A percentile compares a stretch with the other conserved stretches of the same genome.
Conservation (phyloP, 2,888 invertebrate species). For the Phania funesta region DNA sequence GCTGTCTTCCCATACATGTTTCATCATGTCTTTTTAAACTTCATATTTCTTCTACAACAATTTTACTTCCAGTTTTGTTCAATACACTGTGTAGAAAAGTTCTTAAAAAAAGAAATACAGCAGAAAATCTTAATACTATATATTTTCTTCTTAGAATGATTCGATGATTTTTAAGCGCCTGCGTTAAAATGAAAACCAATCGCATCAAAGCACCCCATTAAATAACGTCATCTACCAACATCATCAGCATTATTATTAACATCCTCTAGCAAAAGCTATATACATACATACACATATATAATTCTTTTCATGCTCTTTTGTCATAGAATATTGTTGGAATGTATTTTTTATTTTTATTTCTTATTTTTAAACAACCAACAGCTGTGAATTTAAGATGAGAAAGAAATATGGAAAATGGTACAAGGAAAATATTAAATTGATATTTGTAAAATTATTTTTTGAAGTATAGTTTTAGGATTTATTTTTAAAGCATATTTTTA, state of each 20-base stretch:
- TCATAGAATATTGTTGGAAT: conserved; percentile 18
- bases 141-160: conserved; percentile 79
- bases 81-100: conserved; percentile 49
- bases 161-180: conserved; percentile 81
- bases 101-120: conserved; percentile 41
- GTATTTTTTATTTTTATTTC: not conserved
- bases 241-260: conserved; percentile 68
- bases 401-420: conserved; percentile 6
- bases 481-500: not conserved
- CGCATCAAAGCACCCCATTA: conserved; percentile 82
- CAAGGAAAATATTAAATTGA: not conserved
- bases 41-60: conserved; percentile 34
- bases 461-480: not conserved
- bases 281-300: not conserved
- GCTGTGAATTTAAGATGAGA: conserved; percentile 39
- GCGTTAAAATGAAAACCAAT: conserved; percentile 81
- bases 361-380: conserved; percentile 12
- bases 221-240: conserved; percentile 80
- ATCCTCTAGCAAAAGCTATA: conserved; percentile 37
- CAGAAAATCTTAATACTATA: conserved; percentile 63
- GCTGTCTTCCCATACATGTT: not conserved
- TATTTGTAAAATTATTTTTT: not conserved
- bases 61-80: conserved; percentile 22
- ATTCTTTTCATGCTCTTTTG: conserved; percentile 1
- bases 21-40: conserved; percentile 31